A percentile compares a stretch with the other conserved stretches of the same genome.
Evolutionary conservation across 2,113 vertebrate species (phyloP).

Genomic region (Rhadina sibilatrix): DNA sequence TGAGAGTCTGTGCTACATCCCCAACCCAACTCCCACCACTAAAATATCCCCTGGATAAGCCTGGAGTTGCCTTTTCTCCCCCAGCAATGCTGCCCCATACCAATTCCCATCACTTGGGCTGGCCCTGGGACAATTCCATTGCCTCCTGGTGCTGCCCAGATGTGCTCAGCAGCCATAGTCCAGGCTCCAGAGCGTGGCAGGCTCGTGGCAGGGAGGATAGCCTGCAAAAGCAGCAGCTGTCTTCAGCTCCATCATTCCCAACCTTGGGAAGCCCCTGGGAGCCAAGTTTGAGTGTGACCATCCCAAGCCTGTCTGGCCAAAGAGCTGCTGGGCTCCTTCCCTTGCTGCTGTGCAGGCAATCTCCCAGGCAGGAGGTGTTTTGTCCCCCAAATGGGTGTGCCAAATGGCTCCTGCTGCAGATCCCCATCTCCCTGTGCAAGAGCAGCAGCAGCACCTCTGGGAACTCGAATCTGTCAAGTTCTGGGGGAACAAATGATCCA

Average conservation of each 20-base stretch:
- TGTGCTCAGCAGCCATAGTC: neutral
- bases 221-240: neutral
- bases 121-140: neutral
- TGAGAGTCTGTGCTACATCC: neutral
- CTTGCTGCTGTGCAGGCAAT: neutral
- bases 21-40: accelerated
- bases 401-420: neutral
- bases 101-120: neutral
- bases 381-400: neutral
- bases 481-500: neutral
- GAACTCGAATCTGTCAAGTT: neutral
- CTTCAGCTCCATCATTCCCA: neutral
- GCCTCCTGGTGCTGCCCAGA: neutral
- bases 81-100: neutral
- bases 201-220: accelerated
- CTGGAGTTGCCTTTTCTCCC: neutral
- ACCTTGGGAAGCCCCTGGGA: neutral
- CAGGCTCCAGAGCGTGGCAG: neutral
- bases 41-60: accelerated
- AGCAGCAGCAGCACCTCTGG: neutral
- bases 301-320: neutral
- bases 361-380: neutral
- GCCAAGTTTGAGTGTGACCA: neutral
- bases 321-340: neutral
- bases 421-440: neutral